phyloP scores from a whole-genome alignment of 1,140 invertebrate species.

The Cyphomyrmex costatus region DNA sequence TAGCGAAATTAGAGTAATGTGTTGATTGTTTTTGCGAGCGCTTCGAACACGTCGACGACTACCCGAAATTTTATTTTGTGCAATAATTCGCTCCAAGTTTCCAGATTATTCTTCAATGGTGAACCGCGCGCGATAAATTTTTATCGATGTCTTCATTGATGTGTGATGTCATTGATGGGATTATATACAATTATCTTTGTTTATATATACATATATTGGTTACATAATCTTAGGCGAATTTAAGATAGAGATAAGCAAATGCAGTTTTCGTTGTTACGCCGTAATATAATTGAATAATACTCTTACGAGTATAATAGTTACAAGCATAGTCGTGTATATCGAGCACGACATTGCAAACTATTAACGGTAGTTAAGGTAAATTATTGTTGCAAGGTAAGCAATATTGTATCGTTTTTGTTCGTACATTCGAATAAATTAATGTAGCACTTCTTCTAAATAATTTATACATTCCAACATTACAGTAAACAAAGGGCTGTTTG shows the following conservation, averaged over 20 bases:
- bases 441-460: slow-evolving; percentile 26
- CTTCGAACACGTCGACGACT: slow-evolving; percentile 46
- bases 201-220: neutral
- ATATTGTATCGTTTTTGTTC: slow-evolving; percentile 22
- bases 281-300: slow-evolving; percentile 26
- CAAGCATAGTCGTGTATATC: neutral
- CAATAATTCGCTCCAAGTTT: slow-evolving; percentile 18
- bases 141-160: slow-evolving; percentile 2
- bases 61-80: slow-evolving; percentile 34
- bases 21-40: slow-evolving; percentile 38
- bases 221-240: slow-evolving; percentile 16
- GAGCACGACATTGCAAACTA: neutral
- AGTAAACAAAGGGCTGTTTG: neutral
- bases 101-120: slow-evolving; percentile 46
- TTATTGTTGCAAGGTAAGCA: slow-evolving; percentile 35
- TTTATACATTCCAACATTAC: slow-evolving; percentile 26
- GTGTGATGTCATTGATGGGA: neutral
- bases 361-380: slow-evolving; percentile 10
- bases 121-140: slow-evolving; percentile 37
- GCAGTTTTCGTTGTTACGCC: slow-evolving; percentile 1
- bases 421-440: slow-evolving; percentile 14
- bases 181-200: slow-evolving; percentile 28
- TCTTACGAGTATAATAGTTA: neutral
- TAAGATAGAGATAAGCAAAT: slow-evolving; percentile 21
- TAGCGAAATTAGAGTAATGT: slow-evolving; percentile 59